Percentiles rank a stretch among this genome's conserved stretches.
These are phyloP conservation scores for Geophilus truncorum DNA, from an alignment of 2,888 invertebrate genomes.

Conservation along the genomic window DNA sequence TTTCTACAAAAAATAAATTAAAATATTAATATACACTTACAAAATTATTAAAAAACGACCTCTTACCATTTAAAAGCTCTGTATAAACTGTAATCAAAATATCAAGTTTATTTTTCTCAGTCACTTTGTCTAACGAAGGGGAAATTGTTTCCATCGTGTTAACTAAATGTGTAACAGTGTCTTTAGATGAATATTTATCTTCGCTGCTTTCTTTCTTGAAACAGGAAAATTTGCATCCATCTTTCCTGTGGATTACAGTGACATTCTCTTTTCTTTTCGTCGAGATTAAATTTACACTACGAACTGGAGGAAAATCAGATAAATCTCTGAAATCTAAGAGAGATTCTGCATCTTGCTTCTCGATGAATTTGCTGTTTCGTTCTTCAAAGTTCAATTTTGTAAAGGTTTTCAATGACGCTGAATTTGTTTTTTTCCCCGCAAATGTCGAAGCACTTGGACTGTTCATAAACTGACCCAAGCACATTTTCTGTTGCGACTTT, in stretches of 20 bases:
- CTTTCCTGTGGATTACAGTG: neutral
- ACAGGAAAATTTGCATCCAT: neutral
- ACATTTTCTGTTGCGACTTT: neutral
- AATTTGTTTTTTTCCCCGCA: neutral
- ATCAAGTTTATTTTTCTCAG: neutral
- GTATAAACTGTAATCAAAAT: neutral
- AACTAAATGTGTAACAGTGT: neutral
- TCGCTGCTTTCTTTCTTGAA: neutral
- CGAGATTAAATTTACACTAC: neutral
- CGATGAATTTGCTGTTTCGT: neutral
- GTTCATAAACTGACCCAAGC: neutral
- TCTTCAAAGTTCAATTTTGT: neutral
- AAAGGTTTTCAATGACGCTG: neutral
- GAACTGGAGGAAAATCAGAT: neutral
- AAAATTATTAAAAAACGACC: neutral
- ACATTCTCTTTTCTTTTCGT: neutral
- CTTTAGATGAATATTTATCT: neutral
- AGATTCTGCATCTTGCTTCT: neutral
- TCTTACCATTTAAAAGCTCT: neutral
- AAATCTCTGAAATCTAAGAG: neutral
- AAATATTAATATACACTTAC: neutral
- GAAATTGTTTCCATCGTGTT: slow-evolving; percentile 8
- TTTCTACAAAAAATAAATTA: slow-evolving; percentile 41
- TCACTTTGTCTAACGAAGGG: neutral
- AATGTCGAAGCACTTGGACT: neutral